These are phyloP conservation scores for Cylas formicarius DNA, from an alignment of 1,140 invertebrate species.

Conservation along the genomic window DNA sequence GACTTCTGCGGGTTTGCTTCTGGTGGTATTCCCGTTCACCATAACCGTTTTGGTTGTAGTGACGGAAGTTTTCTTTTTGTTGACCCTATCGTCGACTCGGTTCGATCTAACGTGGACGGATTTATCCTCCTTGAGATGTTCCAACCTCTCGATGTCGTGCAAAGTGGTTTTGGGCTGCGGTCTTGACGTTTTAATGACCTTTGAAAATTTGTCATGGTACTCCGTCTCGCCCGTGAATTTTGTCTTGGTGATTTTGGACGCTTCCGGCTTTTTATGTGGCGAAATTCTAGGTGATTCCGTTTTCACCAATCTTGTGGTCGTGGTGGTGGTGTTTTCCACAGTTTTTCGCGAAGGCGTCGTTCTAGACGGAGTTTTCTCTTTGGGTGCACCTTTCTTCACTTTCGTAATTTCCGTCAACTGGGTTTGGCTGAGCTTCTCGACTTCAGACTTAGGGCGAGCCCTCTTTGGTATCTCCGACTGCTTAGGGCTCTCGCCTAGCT, in stretches of 20 bases:
- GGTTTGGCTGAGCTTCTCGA: neutral
- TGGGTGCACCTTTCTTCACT: conserved; percentile 9
- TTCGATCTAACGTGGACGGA: conserved; percentile 25
- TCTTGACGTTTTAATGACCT: conserved; percentile 13
- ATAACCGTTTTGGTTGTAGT: conserved; percentile 8
- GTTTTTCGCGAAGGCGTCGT: conserved; percentile 8
- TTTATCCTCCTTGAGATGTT: conserved; percentile 22
- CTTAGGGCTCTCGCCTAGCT: no score
- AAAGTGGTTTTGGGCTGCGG: conserved; percentile 11
- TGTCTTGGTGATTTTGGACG: conserved; percentile 16
- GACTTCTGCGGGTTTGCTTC: conserved; percentile 10
- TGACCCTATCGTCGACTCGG: conserved; percentile 28
- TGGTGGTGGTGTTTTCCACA: conserved; percentile 5
- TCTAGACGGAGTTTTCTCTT: neutral
- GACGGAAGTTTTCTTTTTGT: conserved; percentile 23
- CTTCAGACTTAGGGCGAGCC: conserved; percentile 17
- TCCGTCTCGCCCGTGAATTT: conserved; percentile 18
- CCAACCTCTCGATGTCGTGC: conserved; percentile 21
- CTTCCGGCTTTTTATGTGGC: conserved; percentile 9
- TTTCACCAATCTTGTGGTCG: conserved; percentile 11
- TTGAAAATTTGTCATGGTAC: conserved; percentile 22
- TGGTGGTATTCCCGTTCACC: conserved; percentile 18
- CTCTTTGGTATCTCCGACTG: no score
- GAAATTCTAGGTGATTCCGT: conserved; percentile 10
- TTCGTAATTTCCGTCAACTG: conserved; percentile 16